Percentiles rank a stretch among this genome's conserved stretches.
Evolutionary conservation across 2,113 vertebrate genomes (phyloP).

Genomic region (Zootoca vivipara): DNA sequence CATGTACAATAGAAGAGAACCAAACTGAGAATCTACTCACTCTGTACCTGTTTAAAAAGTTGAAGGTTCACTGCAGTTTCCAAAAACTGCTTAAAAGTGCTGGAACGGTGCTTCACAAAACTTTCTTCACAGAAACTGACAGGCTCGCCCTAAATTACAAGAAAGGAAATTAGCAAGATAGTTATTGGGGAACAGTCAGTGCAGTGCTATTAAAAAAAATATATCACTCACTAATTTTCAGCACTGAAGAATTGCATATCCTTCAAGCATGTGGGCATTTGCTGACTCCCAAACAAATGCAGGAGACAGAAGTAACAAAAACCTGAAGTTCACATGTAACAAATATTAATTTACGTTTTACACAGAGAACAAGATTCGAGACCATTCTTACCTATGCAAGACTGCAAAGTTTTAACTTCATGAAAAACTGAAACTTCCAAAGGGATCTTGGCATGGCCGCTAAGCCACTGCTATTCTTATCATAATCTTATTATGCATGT

Average conservation of each 20-base stretch:
- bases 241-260: neutral
- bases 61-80: conserved; percentile 95
- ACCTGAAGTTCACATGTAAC: neutral
- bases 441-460: neutral
- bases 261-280: neutral
- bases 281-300: neutral
- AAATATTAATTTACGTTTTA: conserved; percentile 4
- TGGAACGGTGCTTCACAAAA: conserved; percentile 91
- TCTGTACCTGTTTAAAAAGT: conserved; percentile 95
- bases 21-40: neutral
- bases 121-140: conserved; percentile 94
- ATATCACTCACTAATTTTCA: neutral
- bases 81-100: conserved; percentile 89
- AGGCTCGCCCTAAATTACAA: conserved; percentile 87
- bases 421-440: neutral
- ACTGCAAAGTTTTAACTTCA: neutral
- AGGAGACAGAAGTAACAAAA: accelerated
- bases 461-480: neutral
- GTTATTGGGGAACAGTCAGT: neutral
- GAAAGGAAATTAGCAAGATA: conserved; percentile 11
- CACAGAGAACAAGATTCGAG: neutral
- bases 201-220: neutral
- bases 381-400: neutral
- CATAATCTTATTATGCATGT: neutral
- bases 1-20: neutral